phyloP scores from a whole-genome alignment of 2,797 vertebrate genomes.

The Lepilemur septentrionalis region DNA sequence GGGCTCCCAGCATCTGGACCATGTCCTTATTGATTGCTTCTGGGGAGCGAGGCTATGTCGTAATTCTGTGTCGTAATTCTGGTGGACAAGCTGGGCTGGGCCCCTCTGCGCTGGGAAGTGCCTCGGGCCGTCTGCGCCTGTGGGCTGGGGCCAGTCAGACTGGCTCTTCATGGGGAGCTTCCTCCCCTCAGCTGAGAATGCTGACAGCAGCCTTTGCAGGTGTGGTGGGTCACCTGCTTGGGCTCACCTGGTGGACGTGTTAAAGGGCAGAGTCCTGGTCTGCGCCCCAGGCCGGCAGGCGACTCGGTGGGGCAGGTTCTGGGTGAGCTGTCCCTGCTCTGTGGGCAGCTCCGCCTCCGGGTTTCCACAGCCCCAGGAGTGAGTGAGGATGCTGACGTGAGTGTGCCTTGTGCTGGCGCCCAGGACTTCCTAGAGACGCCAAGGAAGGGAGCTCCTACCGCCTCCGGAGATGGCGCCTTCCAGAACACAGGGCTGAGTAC shows the following conservation, averaged over 20 bases:
- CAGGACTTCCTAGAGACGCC: not conserved
- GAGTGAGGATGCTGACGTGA: too few relatives aligned
- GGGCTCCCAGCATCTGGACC: not conserved
- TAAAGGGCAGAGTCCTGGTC: not conserved
- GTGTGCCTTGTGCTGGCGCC: not conserved
- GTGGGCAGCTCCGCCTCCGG: not conserved
- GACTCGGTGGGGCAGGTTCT: not conserved
- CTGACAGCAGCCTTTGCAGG: not conserved
- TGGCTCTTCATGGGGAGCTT: too few relatives aligned
- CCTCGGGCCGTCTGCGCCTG: too few relatives aligned
- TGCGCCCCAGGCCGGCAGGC: not conserved
- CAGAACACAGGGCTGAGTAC: not conserved
- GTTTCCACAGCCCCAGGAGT: not conserved
- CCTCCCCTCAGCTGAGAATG: not conserved
- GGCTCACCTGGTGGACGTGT: not conserved
- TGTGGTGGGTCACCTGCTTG: fast-evolving
- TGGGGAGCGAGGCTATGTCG: not conserved
- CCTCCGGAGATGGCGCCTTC: not conserved
- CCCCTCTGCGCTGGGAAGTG: too few relatives aligned
- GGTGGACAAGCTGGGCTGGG: not conserved
- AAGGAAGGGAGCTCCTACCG: not conserved
- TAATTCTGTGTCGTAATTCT: not conserved
- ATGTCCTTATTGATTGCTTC: not conserved
- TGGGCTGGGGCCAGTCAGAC: not conserved
- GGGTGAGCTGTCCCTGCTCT: too few relatives aligned